Conservation (phyloP, 2,113 vertebrate species). For the Lepisosteus osseus region DNA sequence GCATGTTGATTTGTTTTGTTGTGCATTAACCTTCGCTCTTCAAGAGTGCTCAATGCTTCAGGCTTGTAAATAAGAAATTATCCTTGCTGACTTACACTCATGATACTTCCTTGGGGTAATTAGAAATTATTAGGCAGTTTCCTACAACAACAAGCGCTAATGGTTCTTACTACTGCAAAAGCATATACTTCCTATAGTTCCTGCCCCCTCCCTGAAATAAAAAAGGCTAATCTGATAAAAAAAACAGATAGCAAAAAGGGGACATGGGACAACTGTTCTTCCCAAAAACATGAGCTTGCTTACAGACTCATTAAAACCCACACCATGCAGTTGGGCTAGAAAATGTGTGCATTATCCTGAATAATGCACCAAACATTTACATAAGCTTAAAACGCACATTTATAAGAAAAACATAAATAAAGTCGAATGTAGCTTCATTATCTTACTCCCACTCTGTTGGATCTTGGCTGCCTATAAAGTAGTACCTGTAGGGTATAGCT, state of each 20-base stretch:
- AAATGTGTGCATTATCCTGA: constrained; percentile 70
- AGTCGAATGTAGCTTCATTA: constrained; percentile 41
- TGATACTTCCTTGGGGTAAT: constrained; percentile 77
- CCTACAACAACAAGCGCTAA: constrained; percentile 69
- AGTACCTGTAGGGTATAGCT: constrained; percentile 68
- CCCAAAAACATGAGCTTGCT: constrained; percentile 51
- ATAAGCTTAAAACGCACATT: constrained; percentile 62
- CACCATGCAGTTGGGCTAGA: constrained; percentile 66
- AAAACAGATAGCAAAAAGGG: constrained; percentile 56
- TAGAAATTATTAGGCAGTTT: constrained; percentile 70
- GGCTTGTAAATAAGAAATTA: constrained; percentile 80
- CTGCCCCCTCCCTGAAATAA: constrained; percentile 48
- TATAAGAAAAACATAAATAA: constrained; percentile 44
- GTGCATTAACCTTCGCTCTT: constrained; percentile 66
- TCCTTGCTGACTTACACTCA: constrained; percentile 75
- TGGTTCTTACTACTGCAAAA: constrained; percentile 63
- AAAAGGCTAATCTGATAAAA: constrained; percentile 36
- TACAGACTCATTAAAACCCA: constrained; percentile 67
- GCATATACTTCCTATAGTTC: constrained; percentile 45
- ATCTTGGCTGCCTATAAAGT: constrained; percentile 50
- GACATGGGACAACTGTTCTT: constrained; percentile 50
- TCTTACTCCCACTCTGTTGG: constrained; percentile 66
- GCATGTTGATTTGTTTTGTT: constrained; percentile 73
- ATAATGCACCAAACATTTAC: constrained; percentile 71
- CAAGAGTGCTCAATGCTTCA: constrained; percentile 64